Evolutionary conservation across 2,888 invertebrate genomes (phyloP).

Genomic region (Polyommatus icarus): DNA sequence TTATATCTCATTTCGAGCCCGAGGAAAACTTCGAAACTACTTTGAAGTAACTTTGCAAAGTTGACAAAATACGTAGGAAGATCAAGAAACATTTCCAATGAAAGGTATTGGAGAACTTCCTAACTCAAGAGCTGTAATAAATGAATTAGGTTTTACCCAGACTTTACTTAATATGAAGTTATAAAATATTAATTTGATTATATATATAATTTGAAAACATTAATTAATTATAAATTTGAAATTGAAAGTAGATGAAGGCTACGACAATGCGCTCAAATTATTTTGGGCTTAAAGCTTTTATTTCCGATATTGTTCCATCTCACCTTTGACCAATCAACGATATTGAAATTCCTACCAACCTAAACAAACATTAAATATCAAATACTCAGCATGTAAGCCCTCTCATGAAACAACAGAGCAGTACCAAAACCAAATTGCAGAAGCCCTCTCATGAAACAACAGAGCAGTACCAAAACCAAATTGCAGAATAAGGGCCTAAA

Average conservation of each 20-base stretch:
- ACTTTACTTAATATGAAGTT: not conserved
- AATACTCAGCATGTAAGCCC: not conserved
- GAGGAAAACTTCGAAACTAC: not conserved
- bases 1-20: not conserved
- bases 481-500: not conserved
- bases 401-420: not conserved
- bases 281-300: too few species aligned
- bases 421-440: not conserved
- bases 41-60: not conserved
- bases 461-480: not conserved
- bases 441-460: not conserved
- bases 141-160: not conserved
- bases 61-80: not conserved
- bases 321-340: too few species aligned
- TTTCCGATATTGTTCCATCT: too few species aligned
- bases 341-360: not conserved
- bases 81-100: not conserved
- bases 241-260: not conserved
- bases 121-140: not conserved
- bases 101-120: not conserved
- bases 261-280: too few species aligned
- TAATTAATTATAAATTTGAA: too few species aligned
- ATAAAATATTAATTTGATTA: too few species aligned
- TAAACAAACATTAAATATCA: not conserved
- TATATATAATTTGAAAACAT: too few species aligned